These are phyloP conservation scores for Delichon dasypus DNA, from an alignment of 2,797 vertebrate genomes.

Conservation along the genomic window DNA sequence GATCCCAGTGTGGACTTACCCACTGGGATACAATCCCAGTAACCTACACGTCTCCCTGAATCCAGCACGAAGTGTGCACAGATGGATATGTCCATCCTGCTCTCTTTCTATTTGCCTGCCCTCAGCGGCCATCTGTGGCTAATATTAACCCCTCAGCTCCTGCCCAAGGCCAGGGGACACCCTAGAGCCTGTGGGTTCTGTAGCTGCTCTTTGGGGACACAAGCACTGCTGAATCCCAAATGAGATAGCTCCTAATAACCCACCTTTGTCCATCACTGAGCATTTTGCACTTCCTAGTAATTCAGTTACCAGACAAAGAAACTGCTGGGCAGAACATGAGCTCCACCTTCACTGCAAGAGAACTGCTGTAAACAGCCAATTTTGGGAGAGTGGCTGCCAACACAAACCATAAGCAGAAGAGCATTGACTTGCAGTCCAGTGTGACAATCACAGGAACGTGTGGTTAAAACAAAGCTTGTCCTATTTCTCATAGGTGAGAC, in stretches of 20 bases:
- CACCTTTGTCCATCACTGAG: not conserved
- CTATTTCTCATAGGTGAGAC: not conserved
- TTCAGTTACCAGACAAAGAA: not conserved
- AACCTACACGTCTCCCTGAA: not conserved
- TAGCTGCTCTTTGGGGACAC: not conserved
- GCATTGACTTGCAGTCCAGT: not conserved
- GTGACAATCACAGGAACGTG: not conserved
- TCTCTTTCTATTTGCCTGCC: not conserved
- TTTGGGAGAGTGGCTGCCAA: not conserved
- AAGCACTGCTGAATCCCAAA: not conserved
- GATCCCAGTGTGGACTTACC: not conserved
- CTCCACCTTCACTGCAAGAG: not conserved
- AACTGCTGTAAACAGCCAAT: not conserved
- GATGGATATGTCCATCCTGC: not conserved
- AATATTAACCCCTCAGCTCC: not conserved
- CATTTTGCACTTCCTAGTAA: not conserved
- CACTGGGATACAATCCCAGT: not conserved
- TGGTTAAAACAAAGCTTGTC: not conserved
- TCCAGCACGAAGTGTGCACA: not conserved
- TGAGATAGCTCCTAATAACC: not conserved
- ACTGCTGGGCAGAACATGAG: not conserved
- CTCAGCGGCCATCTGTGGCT: not conserved
- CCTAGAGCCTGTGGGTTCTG: not conserved
- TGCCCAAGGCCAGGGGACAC: not conserved
- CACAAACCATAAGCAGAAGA: not conserved